phyloP scores from a whole-genome alignment of 37 sponge, comb jelly and placozoan species.

The Aplysina aerophoba region DNA sequence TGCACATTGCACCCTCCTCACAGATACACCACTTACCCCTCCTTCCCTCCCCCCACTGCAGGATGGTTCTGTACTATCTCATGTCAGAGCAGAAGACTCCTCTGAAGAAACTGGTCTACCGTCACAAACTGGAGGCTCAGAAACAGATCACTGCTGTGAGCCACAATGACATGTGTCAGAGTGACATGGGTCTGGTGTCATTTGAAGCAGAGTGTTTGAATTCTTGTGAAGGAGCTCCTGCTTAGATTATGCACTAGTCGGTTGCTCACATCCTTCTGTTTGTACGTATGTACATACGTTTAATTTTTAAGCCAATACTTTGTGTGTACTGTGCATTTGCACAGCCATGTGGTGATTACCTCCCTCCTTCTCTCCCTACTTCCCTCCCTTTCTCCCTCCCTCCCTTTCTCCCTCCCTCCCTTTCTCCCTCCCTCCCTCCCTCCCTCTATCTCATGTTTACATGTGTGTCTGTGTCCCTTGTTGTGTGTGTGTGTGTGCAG shows the following conservation, averaged over 20 bases:
- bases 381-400: background rate
- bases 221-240: too few species aligned
- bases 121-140: conserved; percentile 50
- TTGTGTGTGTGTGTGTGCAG: background rate
- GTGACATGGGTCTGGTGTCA: too few species aligned
- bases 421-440: conserved; percentile 5
- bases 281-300: too few species aligned
- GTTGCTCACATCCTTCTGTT: too few species aligned
- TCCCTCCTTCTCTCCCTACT: background rate
- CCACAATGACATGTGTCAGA: too few species aligned
- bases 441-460: conserved; percentile 1
- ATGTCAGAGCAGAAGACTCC: conserved; percentile 58
- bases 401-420: background rate
- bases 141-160: conserved; percentile 46
- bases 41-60: background rate
- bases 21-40: too few species aligned
- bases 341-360: too few species aligned
- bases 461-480: background rate
- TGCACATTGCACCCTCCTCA: too few species aligned
- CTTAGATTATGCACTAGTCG: too few species aligned
- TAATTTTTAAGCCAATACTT: too few species aligned
- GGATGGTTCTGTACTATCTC: conserved; percentile 58
- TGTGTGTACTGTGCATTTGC: too few species aligned
- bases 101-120: conserved; percentile 64
- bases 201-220: too few species aligned